Base-by-base conservation (phyloP, 2,888 invertebrate genomes). In the Rhagonycha fulva region DNA sequence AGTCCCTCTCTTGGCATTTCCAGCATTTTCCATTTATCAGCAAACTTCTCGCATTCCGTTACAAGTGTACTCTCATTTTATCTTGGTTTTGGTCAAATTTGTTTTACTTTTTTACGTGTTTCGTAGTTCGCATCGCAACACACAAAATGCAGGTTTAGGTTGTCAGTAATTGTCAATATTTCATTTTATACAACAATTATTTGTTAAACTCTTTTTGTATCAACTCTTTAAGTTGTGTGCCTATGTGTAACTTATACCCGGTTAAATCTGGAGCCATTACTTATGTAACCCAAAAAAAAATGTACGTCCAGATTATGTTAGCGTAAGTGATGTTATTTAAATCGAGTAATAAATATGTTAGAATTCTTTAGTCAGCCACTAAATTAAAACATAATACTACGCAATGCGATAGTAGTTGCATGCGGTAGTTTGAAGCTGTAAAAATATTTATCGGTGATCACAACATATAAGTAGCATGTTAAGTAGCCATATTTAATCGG, bases 401-500 rank as follows among this genome's bases (percentile, higher is more conserved):
- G 80, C 76, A 80, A 80, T 72, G 70, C 74, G 81, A 81, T 80
- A 79, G 76, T 74, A 70, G 68, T 81, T 79, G 80, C 81, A 78
- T 82, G 82, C 78, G 75, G 78, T 70, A 76, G 78, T 76, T 73
- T 72, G 72, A 63, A 68, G 79, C 75, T 76, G 80, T 73, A 81
- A 83, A 83, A 83, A 81, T 83, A 82, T 83, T 82, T 83, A 83
- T 84, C 83, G 81, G 14, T 72, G 80, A 83, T 83, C 83, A 78
- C 77, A 81, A 83, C 83, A 82, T 47, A 47, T 81, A 82, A 81
- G 82, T 83, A 83, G 84, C 84, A 83, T 84, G 84, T 78, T 82
- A 83, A 84, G 83, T 83, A 81, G 83, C 82, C 74, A 84, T 83
- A 84, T 84, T 84, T 83, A 84, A 84, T 79, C 75, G 76, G 78